Base-by-base conservation (phyloP, 2,113 vertebrate species). In the Sphyrna mokarran region DNA sequence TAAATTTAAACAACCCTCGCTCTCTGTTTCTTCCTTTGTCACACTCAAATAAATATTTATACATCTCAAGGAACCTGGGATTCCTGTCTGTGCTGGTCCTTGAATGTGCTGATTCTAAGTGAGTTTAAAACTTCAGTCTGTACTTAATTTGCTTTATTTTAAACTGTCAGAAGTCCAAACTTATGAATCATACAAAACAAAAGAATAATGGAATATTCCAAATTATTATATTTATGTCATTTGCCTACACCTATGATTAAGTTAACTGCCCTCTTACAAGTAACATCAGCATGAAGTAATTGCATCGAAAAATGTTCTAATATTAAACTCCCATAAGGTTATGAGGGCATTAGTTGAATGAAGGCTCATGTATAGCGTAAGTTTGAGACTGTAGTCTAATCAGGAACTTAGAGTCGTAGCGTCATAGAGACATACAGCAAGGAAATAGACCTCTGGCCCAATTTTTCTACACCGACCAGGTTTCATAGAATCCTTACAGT, bases 21-120 rank as follows among this genome's bases (percentile, higher is more conserved):
- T 33, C 26, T 90, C 11, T 61, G 87, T 61, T 58, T 89, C 86
- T 89, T 10, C 16, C 29, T 90, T 61, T 61, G 54, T 90, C 87
- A 90, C 16, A 33, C 61, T 90, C 87, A 61, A 33, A 90, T 90
- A 90, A 90, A 90, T 90, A 90, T 90, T 90, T 90, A 90, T 90
- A 58, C 54, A 61, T 14, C 87, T 90, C 87, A 90, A 61, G 87
- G 54, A 63, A 63, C 14, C 3, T 26, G 48, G 86, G 23, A 54
- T 22, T 40, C 54, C 43, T 61, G 54, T 33, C 48, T 16, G 54
- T 61, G 33, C 87, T 63, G 86, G 86, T 26, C 11, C 26, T 14
- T 89, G 54, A 33, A 89, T 10, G 22, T 58, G 9, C 23, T 54
- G 48, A 89, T 89, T 33, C 54, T 29, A 90, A 90, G 1, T 90